Percentiles rank a stretch among this genome's conserved stretches.
phyloP scores from a whole-genome alignment of 1,140 invertebrate species.

The Adoxophyes honmai region DNA sequence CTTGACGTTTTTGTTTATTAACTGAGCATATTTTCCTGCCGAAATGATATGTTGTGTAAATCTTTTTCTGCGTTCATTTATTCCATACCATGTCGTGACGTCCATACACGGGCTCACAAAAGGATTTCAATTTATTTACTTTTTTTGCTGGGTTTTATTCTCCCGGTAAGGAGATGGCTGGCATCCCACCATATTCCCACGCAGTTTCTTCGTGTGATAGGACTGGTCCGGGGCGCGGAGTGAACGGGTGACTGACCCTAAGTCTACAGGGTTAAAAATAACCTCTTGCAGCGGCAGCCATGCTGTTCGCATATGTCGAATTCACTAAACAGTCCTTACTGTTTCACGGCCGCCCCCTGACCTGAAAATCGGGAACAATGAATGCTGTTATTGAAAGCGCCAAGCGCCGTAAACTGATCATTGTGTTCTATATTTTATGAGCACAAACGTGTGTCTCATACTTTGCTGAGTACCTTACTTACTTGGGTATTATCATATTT shows the following conservation, averaged over 20 bases:
- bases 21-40: too few relatives aligned
- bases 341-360: conserved; percentile 73
- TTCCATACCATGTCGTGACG: conserved; percentile 25
- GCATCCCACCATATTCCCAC: conserved; percentile 62
- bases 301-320: conserved; percentile 75
- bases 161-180: conserved; percentile 41
- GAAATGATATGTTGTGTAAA: not conserved
- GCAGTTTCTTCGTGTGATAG: conserved; percentile 67
- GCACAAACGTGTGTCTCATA: not conserved
- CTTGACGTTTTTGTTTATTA: too few relatives aligned
- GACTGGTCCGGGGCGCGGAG: conserved; percentile 60
- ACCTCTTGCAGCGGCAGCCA: conserved; percentile 62
- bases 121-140: conserved; percentile 21
- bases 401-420: not conserved
- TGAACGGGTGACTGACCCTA: conserved; percentile 69
- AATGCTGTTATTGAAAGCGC: not conserved
- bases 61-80: not conserved
- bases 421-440: not conserved
- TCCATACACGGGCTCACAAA: conserved; percentile 17
- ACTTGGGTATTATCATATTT: too few relatives aligned
- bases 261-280: conserved; percentile 74
- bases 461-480: not conserved
- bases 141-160: conserved; percentile 38
- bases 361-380: conserved; percentile 45
- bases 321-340: conserved; percentile 73